Percentiles rank a stretch among this genome's conserved stretches.
Conservation (phyloP, 2,113 vertebrate genomes). For the Pachypanchax playfairii region DNA sequence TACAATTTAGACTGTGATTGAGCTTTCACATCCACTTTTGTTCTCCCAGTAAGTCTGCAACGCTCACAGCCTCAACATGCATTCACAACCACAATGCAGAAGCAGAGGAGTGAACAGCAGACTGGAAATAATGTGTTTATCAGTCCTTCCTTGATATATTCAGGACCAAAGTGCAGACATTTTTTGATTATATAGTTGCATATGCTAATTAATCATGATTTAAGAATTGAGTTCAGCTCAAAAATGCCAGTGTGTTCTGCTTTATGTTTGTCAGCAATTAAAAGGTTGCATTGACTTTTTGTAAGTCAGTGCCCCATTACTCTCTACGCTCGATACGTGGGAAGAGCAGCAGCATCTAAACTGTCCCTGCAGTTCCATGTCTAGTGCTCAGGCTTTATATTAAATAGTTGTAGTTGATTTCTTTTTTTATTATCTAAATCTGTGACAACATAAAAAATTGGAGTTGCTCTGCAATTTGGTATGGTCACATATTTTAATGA, state of each 20-base stretch:
- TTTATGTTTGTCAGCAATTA: conserved; percentile 54
- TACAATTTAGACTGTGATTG: conserved; percentile 78
- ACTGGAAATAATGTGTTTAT: conserved; percentile 37
- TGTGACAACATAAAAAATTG: conserved; percentile 36
- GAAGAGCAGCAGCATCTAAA: conserved; percentile 45
- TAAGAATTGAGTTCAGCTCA: conserved; percentile 29
- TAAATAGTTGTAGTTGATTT: conserved; percentile 50
- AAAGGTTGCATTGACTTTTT: conserved; percentile 57
- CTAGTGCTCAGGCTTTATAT: conserved; percentile 36
- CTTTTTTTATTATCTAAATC: conserved; percentile 12
- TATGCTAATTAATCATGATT: conserved; percentile 32
- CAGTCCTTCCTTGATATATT: conserved; percentile 3
- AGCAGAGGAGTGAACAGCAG: conserved; percentile 25
- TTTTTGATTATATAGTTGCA: conserved; percentile 1
- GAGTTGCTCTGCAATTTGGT: conserved; percentile 23
- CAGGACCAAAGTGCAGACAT: conserved; percentile 14
- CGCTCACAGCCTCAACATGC: conserved; percentile 46
- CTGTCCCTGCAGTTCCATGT: conserved; percentile 37
- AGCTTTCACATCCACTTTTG: conserved; percentile 78
- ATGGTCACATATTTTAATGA: conserved; percentile 49
- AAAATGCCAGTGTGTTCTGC: conserved; percentile 14
- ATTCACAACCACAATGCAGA: conserved; percentile 40
- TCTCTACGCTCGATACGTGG: conserved; percentile 48
- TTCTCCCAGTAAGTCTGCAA: conserved; percentile 62
- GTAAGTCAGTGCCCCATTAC: conserved; percentile 42